These are phyloP conservation scores for Etheostoma perlongum DNA, from an alignment of 2,797 vertebrate species.

Conservation along the genomic window DNA sequence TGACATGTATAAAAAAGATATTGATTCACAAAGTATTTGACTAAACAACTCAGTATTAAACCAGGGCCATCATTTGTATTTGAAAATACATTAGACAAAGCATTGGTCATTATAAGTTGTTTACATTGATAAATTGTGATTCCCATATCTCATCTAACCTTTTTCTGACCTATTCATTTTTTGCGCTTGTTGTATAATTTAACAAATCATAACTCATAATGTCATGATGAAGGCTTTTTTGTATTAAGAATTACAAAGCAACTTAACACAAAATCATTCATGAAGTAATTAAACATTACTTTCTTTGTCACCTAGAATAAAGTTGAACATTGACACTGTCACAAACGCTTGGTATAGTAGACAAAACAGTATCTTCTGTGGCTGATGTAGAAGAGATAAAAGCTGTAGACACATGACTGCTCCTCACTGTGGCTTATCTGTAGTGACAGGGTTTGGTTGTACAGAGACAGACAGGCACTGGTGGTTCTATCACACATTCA, in stretches of 20 bases:
- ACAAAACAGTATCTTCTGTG: not conserved
- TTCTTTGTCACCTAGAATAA: not conserved
- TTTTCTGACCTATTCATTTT: not conserved
- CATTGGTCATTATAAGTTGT: not conserved
- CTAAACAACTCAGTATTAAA: not conserved
- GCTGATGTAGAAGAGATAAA: no score
- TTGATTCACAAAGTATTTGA: not conserved
- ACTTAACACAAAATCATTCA: not conserved
- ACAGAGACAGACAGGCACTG: not conserved
- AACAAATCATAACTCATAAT: not conserved
- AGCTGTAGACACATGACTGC: no score
- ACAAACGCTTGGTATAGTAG: not conserved
- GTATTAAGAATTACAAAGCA: not conserved
- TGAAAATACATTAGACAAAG: not conserved
- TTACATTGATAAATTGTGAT: not conserved
- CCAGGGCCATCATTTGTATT: not conserved
- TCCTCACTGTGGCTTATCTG: conserved; percentile 18
- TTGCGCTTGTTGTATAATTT: not conserved
- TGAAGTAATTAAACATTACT: not conserved
- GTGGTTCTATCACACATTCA: not conserved
- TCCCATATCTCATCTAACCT: not conserved
- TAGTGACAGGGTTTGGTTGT: conserved; percentile 16
- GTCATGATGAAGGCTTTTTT: not conserved
- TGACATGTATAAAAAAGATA: not conserved
- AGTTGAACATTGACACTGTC: not conserved